Evolutionary conservation across 2,888 invertebrate genomes (phyloP), one percentile per base, ranked within the genome.

Genomic region (Clusia tigrina): DNA sequence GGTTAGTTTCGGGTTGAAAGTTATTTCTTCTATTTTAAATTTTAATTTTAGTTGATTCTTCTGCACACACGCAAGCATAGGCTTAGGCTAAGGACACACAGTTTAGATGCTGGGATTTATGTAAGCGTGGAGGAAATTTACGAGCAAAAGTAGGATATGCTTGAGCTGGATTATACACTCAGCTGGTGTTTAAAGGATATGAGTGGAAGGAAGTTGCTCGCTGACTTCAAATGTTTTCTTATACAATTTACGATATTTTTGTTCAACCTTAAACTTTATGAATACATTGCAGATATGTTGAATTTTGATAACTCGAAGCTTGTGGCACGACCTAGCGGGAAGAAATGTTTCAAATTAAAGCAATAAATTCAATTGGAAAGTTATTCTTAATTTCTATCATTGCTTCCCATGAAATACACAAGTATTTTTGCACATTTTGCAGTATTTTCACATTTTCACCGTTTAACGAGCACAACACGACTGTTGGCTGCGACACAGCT

Each of bases 401-500:
- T 32, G 6, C 12, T 32, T 32, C 32, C 6, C 12, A 32, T 32
- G 6, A 6, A 9, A 9, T 9, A 32, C 12, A 9, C 32, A 32
- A 32, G 6, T 5, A 32, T 32, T 32, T 32, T 5, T 32, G 32
- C 32, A 32, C 32, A 9, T 6, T 42, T n/a, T 42, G 12, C n/a
- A 3, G 9, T 48, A 5, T 20, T 48, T 48, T 48, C 48, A 20
- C 48, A 48, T 48, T 9, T 48, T 2, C 48, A 48, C 48, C 48
- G 48, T 48, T 48, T 9, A 48, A 20, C 48, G 48, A 48, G 48
- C 48, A 15, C 48, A 48, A 22, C 48, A 48, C 48, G 48, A 48
- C 48, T 48, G 42, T 3, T n/a, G 6, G 22, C 22, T 48, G 18
- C 48, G 3, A 5, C 22, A 22, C 48, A 48, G 6, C 42, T 42